Evolutionary conservation across 2,113 vertebrate species (phyloP), one percentile per base, ranked within the genome.

Genomic region (Xyrauchen texanus): DNA sequence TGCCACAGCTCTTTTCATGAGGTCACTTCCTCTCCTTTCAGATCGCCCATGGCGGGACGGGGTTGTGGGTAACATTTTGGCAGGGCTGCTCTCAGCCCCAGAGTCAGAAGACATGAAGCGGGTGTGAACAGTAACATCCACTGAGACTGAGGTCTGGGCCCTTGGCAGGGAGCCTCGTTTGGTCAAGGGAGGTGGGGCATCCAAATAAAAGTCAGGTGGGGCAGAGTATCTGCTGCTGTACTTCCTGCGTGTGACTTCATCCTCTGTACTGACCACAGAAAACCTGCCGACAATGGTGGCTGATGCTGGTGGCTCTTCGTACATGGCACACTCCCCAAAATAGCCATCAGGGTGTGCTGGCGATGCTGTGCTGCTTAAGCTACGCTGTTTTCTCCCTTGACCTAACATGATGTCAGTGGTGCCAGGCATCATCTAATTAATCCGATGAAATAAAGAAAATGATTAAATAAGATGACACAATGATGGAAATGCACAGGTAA

Each of bases 261-360:
- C 96, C 78, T 96, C 94, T 0, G 89, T 92, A 92, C 95, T 97
- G 72, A 96, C 86, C 55, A 98, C 97, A 0, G 96, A 98, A 88
- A 99, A 98, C 77, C 97, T 95, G 74, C 97, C 97, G 55, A 98
- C 95, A 0, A 94, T 97, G 82, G 94, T 96, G 87, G 94, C 94
- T 42, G 94, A 91, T 0, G 89, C 77, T 79, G 87, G 85, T 68
- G 86, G 58, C 57, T 87, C 88, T 2, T 73, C 85, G 47, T 76
- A 81, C 78, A 80, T 80, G 52, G 73, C 76, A 21, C 85, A 71
- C 7, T 92, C 89, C 9, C 47, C 66, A 6, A 61, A 76, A 80
- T 82, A 84, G 34, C 57, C 87, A 6, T 16, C 51, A 16, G 92
- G 89, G 61, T 90, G 90, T 0, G 90, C 89, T 0, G 92, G 89